Evolutionary conservation across 2,888 invertebrate species (phyloP).

Genomic region (Rhabditoides inermis): DNA sequence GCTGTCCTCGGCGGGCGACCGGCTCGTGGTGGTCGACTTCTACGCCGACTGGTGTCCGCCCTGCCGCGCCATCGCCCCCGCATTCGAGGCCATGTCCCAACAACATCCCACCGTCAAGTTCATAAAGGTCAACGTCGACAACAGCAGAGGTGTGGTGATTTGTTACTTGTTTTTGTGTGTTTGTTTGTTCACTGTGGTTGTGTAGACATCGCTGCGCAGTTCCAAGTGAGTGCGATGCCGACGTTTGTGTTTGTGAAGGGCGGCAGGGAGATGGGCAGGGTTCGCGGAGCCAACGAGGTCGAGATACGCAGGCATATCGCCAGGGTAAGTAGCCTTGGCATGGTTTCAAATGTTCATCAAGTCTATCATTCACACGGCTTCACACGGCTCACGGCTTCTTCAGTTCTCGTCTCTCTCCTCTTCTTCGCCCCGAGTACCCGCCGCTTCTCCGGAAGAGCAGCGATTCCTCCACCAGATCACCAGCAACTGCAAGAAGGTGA

Average conservation of each 20-base stretch:
- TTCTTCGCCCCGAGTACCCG: conserved; percentile 19
- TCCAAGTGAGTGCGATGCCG: conserved; percentile 91
- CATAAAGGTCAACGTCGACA: conserved; percentile 76
- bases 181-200: conserved; percentile 1
- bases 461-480: conserved; percentile 27
- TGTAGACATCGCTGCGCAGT: conserved; percentile 63
- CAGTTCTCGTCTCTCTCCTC: conserved; percentile 10
- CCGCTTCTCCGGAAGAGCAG: conserved; percentile 31
- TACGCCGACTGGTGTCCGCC: conserved; percentile 45
- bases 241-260: conserved; percentile 89
- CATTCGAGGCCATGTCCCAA: conserved; percentile 76
- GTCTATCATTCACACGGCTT: no score
- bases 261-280: conserved; percentile 68
- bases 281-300: conserved; percentile 78
- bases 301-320: conserved; percentile 61
- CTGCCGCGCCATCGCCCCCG: conserved; percentile 76
- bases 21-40: conserved; percentile 47
- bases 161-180: neutral
- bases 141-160: conserved; percentile 53
- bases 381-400: no score
- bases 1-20: no score
- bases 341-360: no score
- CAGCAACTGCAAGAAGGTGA: conserved; percentile 10
- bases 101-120: conserved; percentile 83
- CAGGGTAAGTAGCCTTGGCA: neutral